Evolutionary conservation across 2,797 vertebrate species (phyloP).

Genomic region (Fundulus diaphanus): DNA sequence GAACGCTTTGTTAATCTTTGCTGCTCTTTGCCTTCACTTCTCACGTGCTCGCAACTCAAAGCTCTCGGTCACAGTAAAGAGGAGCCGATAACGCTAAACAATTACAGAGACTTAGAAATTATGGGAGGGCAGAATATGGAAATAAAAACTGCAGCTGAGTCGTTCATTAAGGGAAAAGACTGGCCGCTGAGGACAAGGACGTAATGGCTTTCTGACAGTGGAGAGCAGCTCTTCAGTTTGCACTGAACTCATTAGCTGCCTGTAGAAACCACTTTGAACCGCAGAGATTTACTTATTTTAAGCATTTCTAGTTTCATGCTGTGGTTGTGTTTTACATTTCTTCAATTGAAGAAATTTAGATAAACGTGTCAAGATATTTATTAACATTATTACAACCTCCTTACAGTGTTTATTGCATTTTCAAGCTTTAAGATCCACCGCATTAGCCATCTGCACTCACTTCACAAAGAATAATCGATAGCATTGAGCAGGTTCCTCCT

Average conservation of each 20-base stretch:
- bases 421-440: slow-evolving; percentile 28
- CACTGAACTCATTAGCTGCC: slow-evolving; percentile 47
- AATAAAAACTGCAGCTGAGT: slow-evolving; percentile 46
- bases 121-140: slow-evolving; percentile 39
- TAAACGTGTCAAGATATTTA: not conserved
- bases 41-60: slow-evolving; percentile 9
- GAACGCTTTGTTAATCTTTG: slow-evolving; percentile 53
- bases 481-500: slow-evolving; percentile 58
- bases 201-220: slow-evolving; percentile 36
- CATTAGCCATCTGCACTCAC: slow-evolving; percentile 20
- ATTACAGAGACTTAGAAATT: slow-evolving; percentile 42
- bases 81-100: slow-evolving; percentile 58
- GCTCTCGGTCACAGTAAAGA: slow-evolving; percentile 38
- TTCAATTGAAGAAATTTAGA: not conserved
- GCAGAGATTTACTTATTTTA: not conserved
- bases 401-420: slow-evolving; percentile 28
- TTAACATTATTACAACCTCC: not conserved
- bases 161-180: slow-evolving; percentile 42
- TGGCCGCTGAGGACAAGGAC: slow-evolving; percentile 31
- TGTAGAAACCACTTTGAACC: slow-evolving; percentile 12
- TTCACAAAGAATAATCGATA: slow-evolving; percentile 58
- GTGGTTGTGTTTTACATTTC: not conserved
- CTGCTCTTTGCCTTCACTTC: slow-evolving; percentile 28
- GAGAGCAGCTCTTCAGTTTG: slow-evolving; percentile 30
- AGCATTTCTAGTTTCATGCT: not conserved